Conservation (phyloP, 2,797 vertebrate species). For the Borostomias antarcticus region DNA sequence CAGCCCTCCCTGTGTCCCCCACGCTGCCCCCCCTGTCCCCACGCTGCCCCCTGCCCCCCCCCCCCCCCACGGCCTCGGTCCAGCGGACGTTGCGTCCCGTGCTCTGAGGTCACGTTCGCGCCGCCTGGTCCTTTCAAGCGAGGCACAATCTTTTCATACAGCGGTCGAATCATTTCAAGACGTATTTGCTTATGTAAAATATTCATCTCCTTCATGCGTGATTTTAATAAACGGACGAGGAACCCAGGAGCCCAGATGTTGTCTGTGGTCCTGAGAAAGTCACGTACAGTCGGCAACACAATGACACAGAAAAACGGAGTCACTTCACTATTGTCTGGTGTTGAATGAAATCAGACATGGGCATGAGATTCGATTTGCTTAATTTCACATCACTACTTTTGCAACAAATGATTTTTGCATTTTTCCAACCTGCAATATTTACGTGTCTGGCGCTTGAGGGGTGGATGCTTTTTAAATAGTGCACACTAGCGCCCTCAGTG, state of each 20-base stretch:
- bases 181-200: conserved; percentile 85
- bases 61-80: conserved; percentile 35
- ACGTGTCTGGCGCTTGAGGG: conserved; percentile 42
- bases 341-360: conserved; percentile 55
- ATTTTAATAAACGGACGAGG: conserved; percentile 71
- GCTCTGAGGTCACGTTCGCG: conserved; percentile 42
- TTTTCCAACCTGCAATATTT: conserved; percentile 45
- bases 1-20: conserved; percentile 23
- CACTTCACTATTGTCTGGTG: conserved; percentile 41
- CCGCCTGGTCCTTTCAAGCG: conserved; percentile 53
- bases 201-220: conserved; percentile 50
- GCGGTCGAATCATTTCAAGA: conserved; percentile 48
- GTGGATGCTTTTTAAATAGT: conserved; percentile 32
- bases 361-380: conserved; percentile 50
- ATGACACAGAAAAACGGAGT: conserved; percentile 44
- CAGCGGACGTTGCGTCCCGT: conserved; percentile 68
- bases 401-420: conserved; percentile 61
- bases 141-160: conserved; percentile 33
- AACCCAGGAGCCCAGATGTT: conserved; percentile 49
- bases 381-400: conserved; percentile 40
- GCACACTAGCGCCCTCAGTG: conserved; percentile 28
- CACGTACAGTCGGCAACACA: conserved; percentile 39
- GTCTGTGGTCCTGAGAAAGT: conserved; percentile 37
- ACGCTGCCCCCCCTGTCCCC: too few relatives aligned
- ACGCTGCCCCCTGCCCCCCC: too few relatives aligned